Base-by-base conservation (phyloP, 2,113 vertebrate species). In the Eudyptes chrysolophus region DNA sequence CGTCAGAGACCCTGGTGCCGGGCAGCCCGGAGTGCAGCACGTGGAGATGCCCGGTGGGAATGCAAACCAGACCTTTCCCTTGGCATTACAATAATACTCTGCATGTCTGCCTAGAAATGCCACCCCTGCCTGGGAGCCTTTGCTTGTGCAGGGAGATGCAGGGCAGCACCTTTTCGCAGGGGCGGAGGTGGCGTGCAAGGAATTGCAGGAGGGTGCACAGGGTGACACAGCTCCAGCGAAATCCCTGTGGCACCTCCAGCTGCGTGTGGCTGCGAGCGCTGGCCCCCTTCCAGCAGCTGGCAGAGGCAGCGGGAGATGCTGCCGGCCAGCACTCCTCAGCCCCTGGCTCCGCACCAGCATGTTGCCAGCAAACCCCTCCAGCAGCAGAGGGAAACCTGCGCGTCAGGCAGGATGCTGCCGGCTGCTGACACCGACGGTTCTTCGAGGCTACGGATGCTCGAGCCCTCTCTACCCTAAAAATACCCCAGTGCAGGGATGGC, bases 41-140 rank as follows among this genome's bases (percentile, higher is more conserved):
- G 5, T 0, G 15, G 85, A 40, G 72, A 32, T 44, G 60, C 42
- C 54, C 55, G 22, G 11, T 1, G 4, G 90, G 44, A n/a, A 51
- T 0, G 44, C 65, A 34, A 82, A 48, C 42, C 1, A 1, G 69
- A 81, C 1, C 74, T 22, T 77, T 54, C 69, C 84, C 72, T 10
- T 4, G 48, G 88, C 74, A 51, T 5, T 2, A 8, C 12, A 16
- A 2, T 0, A 29, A 17, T 1, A 6, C 10, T 29, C 49, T 1
- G 46, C 21, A 3, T 0, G 8, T 29, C 79, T 10, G 34, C 51
- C 54, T 15, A 32, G 65, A 60, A 71, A 44, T 1, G 57, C 20
- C 85, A 7, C 2, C 74, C 46, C 21, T 8, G 20, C 9, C 42
- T 1, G 4, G n/a, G 55, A 62, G 84, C 77, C 32, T 48, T 1